Base-by-base conservation (phyloP, 2,888 invertebrate genomes). In the Drosophila parthenogenetica region DNA sequence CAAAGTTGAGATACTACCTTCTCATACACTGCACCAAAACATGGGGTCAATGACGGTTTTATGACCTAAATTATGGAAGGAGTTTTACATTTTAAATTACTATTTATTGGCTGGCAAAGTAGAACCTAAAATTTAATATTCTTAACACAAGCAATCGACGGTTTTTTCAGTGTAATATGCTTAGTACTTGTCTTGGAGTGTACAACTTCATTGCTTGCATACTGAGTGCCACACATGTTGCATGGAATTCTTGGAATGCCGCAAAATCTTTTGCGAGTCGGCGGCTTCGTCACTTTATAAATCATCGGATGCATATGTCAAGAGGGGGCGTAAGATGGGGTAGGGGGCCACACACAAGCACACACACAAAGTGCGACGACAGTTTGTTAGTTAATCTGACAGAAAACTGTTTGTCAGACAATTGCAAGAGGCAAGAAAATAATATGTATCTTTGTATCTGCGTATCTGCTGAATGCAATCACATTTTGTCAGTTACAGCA, bases 341-440 rank as follows among this genome's bases (percentile, higher is more conserved):
- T 22, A 50, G 48, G 35, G 32, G 35, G 11, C 40, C 16, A 50
- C 14, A 51, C 22, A 37, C 17, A 54, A 19, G 2, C 25, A 39
- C 29, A 54, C 29, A 25, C 25, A 40, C 29, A 35, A 35, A 35
- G 19, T 46, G 40, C 60, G 69, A 69, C 70, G 64, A 76, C 77
- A 73, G 79, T 71, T 73, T 73, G 70, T 65, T 77, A 65, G 79
- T 77, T 85, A 87, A 87, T 81, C 87, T 82, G 87, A 82, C 82
- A 85, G 86, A 65, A 66, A 79, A 79, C 73, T 76, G 71, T 82
- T 87, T 79, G 85, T 73, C 82, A 66, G 85, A 60, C 67, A 73
- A 60, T 57, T 60, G 59, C 43, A 10, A 32, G n/a, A 40, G 43
- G 49, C 61, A 76, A 40, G 66, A 17, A 53, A 85, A 55, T 50